These are phyloP conservation scores for Cranoglanis bouderius DNA, from an alignment of 2,113 vertebrate genomes.

Conservation along the genomic window DNA sequence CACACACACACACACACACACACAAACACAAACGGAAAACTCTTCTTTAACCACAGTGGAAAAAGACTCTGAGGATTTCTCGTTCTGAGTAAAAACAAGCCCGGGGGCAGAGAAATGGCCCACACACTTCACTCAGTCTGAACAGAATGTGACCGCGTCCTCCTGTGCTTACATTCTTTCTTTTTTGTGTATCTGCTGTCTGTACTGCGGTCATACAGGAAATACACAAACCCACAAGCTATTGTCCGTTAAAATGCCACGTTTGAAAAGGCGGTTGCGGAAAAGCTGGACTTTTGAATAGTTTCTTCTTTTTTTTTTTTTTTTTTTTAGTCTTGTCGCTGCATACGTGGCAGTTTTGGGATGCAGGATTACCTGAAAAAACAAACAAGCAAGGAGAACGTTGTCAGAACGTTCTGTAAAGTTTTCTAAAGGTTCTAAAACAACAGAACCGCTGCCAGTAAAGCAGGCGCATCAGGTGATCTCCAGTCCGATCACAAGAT, in stretches of 20 bases:
- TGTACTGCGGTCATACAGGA: constrained; percentile 9
- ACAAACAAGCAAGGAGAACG: neutral
- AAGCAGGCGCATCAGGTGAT: neutral
- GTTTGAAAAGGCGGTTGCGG: neutral
- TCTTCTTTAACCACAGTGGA: constrained; percentile 30
- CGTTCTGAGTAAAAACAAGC: constrained; percentile 1
- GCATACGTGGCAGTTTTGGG: neutral
- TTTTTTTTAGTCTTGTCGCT: neutral
- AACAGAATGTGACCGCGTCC: constrained; percentile 12
- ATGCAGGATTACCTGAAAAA: neutral
- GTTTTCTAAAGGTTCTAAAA: neutral
- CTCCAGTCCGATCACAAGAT: neutral
- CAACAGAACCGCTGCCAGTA: neutral
- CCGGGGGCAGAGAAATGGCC: constrained; percentile 18
- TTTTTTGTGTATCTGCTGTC: neutral
- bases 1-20: neutral
- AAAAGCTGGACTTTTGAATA: neutral
- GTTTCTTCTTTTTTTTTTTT: too few relatives aligned
- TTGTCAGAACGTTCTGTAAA: neutral
- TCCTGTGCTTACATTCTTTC: constrained; percentile 19
- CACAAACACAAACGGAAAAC: constrained; percentile 11
- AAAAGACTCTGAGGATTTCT: constrained; percentile 20
- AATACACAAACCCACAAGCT: constrained; percentile 11
- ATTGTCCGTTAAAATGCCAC: constrained; percentile 17
- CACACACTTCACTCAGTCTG: constrained; percentile 13